phyloP scores from a whole-genome alignment of 2,797 vertebrate species.

The Lacerta agilis region DNA sequence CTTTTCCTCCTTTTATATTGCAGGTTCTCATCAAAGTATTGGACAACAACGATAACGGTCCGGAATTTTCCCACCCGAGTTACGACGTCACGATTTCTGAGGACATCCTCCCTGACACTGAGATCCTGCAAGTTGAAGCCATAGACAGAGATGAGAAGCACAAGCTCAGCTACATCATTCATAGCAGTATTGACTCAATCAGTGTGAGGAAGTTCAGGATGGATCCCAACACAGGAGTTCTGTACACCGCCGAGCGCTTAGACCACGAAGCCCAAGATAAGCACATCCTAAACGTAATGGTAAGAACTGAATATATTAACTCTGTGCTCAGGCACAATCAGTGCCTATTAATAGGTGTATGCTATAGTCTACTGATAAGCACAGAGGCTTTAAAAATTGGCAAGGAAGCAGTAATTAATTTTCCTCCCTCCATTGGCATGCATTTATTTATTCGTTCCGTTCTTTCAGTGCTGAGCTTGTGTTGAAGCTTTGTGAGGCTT shows the following conservation, averaged over 20 bases:
- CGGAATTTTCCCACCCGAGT: conserved; percentile 90
- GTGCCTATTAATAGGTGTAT: conserved; percentile 6
- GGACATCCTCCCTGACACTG: conserved; percentile 89
- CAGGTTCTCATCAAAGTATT: conserved; percentile 92
- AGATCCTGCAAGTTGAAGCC: conserved; percentile 92
- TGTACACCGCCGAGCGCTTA: conserved; percentile 89
- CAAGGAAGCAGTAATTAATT: conserved; percentile 56
- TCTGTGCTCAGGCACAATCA: background rate
- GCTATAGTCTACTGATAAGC: conserved; percentile 22
- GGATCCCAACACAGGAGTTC: conserved; percentile 85
- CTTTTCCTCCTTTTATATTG: conserved; percentile 45
- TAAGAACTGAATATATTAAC: conserved; percentile 70
- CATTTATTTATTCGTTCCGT: conserved; percentile 41
- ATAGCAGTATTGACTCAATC: conserved; percentile 90
- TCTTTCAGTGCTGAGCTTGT: conserved; percentile 26
- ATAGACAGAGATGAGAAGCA: conserved; percentile 92
- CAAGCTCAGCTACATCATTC: conserved; percentile 89
- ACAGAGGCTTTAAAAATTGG: conserved; percentile 25
- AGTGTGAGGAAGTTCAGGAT: conserved; percentile 93
- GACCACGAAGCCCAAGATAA: conserved; percentile 94
- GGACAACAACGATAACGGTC: conserved; percentile 96
- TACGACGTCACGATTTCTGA: conserved; percentile 93
- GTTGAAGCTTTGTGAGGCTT: conserved; percentile 22
- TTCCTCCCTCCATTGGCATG: conserved; percentile 29
- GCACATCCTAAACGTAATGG: conserved; percentile 94